Evolutionary conservation across 1,140 invertebrate species (phyloP).

Genomic region (Asbolus verrucosus): DNA sequence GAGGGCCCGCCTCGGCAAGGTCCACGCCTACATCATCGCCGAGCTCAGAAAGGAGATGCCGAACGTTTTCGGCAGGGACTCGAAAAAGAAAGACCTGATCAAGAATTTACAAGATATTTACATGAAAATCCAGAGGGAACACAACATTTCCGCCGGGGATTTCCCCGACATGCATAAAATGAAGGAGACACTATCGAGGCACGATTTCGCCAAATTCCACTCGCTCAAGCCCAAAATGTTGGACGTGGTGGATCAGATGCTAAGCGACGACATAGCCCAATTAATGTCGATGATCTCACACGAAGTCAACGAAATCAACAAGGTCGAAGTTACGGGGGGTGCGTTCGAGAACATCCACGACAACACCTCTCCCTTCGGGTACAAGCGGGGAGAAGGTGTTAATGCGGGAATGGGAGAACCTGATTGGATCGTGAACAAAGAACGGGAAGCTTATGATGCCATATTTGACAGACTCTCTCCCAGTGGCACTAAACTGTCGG

Average conservation of each 20-base stretch:
- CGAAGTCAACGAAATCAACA: slow-evolving; percentile 62
- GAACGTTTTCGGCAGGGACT: slow-evolving; percentile 79
- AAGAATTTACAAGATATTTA: slow-evolving; percentile 81
- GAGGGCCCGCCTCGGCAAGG: slow-evolving; percentile 80
- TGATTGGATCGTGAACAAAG: slow-evolving; percentile 96
- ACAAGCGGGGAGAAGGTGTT: slow-evolving; percentile 94
- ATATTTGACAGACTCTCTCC: slow-evolving; percentile 89
- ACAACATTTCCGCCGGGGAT: slow-evolving; percentile 80
- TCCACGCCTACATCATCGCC: slow-evolving; percentile 89
- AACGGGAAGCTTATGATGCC: slow-evolving; percentile 87
- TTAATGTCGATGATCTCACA: slow-evolving; percentile 80
- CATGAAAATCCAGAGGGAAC: slow-evolving; percentile 76
- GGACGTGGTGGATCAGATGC: slow-evolving; percentile 81
- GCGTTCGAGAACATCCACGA: slow-evolving; percentile 91
- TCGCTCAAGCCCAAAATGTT: slow-evolving; percentile 76
- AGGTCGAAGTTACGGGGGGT: slow-evolving; percentile 73
- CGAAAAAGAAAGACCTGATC: slow-evolving; percentile 89
- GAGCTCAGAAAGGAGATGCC: slow-evolving; percentile 70
- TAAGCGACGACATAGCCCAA: slow-evolving; percentile 79
- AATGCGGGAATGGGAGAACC: slow-evolving; percentile 94
- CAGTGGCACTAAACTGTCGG: slow-evolving; percentile 93
- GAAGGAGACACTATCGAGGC: slow-evolving; percentile 78
- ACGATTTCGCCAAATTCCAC: slow-evolving; percentile 85
- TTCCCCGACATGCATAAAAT: slow-evolving; percentile 84
- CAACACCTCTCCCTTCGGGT: slow-evolving; percentile 93